A percentile compares a stretch with the other conserved stretches of the same genome.
Conservation (phyloP, 2,888 invertebrate genomes). For the Pharmacophagus antenor region DNA sequence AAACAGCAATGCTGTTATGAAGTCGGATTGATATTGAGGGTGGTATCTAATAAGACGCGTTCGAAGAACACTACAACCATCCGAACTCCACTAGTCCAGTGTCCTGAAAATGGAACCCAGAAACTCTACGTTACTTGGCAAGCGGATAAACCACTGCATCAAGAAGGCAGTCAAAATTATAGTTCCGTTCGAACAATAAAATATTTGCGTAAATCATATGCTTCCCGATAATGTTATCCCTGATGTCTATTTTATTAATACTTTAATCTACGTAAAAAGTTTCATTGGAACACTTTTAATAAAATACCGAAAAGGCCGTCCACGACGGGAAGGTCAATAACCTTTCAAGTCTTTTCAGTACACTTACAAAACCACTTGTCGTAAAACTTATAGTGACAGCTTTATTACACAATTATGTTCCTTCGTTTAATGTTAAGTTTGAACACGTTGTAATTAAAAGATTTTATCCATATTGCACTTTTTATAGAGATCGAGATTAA, state of each 20-base stretch:
- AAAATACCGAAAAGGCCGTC: constrained; percentile 19
- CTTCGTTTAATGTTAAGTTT: not conserved
- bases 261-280: not conserved
- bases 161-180: too few relatives aligned
- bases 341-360: constrained; percentile 9
- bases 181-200: too few relatives aligned
- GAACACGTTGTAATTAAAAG: not conserved
- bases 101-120: too few relatives aligned
- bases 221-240: not conserved
- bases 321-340: constrained; percentile 19
- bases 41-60: too few relatives aligned
- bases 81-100: too few relatives aligned
- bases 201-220: too few relatives aligned
- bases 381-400: constrained; percentile 25
- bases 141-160: too few relatives aligned
- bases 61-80: too few relatives aligned
- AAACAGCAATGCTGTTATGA: too few relatives aligned
- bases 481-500: not conserved
- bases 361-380: constrained; percentile 9
- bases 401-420: constrained; percentile 21
- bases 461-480: not conserved
- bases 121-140: too few relatives aligned
- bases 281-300: constrained; percentile 21
- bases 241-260: not conserved
- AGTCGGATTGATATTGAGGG: too few relatives aligned